Conservation (phyloP, 2,888 invertebrate genomes). For the Drosophila kuntzei region DNA sequence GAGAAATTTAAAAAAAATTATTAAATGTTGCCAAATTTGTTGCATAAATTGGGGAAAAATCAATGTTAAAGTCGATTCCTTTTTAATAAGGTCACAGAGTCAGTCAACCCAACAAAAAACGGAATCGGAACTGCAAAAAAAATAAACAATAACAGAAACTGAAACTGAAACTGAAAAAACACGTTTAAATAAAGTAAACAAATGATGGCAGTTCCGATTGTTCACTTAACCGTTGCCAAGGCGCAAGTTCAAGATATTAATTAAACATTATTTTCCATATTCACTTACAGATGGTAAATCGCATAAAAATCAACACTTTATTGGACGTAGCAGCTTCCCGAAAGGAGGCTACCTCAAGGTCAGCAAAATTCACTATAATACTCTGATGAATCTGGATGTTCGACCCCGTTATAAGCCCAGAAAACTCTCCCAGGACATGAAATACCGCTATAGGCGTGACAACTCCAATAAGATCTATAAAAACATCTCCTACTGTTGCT, state of each 20-base stretch:
- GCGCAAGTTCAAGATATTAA: constrained; percentile 68
- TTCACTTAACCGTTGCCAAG: constrained; percentile 67
- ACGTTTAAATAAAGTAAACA: constrained; percentile 22
- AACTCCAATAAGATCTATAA: constrained; percentile 62
- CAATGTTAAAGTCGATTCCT: neutral
- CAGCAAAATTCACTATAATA: constrained; percentile 73
- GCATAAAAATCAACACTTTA: constrained; percentile 66
- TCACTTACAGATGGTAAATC: constrained; percentile 77
- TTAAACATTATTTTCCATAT: constrained; percentile 16
- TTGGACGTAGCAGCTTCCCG: constrained; percentile 81
- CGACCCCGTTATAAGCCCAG: constrained; percentile 81
- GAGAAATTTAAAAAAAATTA: too few species aligned
- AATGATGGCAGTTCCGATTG: constrained; percentile 59
- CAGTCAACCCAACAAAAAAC: constrained; percentile 73
- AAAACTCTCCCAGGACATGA: constrained; percentile 69
- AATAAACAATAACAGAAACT: constrained; percentile 15
- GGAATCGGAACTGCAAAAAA: constrained; percentile 62
- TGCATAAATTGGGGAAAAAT: too few species aligned
- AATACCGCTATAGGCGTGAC: constrained; percentile 79
- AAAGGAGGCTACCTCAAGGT: constrained; percentile 83
- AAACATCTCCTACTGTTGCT: constrained; percentile 82
- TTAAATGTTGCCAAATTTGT: neutral
- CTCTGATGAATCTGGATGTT: constrained; percentile 74
- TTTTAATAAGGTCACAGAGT: constrained; percentile 80
- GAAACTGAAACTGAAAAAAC: constrained; percentile 23